A percentile compares a stretch with the other conserved stretches of the same genome.
Conservation (phyloP, 2,113 vertebrate genomes). For the Axis porcinus region DNA sequence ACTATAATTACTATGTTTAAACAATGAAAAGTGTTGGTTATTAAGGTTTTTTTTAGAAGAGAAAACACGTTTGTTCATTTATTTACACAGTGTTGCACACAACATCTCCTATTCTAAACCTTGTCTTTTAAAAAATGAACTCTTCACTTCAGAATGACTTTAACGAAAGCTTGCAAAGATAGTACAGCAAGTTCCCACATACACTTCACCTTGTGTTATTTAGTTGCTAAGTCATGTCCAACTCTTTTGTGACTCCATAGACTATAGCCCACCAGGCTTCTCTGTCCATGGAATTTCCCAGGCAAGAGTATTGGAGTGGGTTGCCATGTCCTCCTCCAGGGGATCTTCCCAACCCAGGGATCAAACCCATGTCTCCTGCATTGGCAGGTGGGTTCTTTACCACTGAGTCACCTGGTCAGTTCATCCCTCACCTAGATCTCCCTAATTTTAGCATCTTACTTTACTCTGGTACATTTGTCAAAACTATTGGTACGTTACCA, state of each 20-base stretch:
- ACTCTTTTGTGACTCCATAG: neutral
- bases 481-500: neutral
- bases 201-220: neutral
- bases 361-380: neutral
- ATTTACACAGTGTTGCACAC: neutral
- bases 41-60: neutral
- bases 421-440: neutral
- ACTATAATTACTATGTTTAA: neutral
- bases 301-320: neutral
- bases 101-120: neutral
- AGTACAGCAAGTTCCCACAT: neutral
- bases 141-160: neutral
- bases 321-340: neutral
- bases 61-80: neutral
- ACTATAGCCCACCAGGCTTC: neutral
- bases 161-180: neutral
- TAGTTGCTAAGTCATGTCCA: neutral
- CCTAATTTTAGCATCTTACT: neutral
- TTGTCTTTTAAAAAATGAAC: neutral
- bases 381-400: neutral
- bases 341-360: neutral
- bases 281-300: neutral
- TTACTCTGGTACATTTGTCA: neutral
- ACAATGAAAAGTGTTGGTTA: neutral
- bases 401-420: neutral